Evolutionary conservation across 1,140 invertebrate species (phyloP), one percentile per base, ranked within the genome.

Genomic region (Mya arenaria): DNA sequence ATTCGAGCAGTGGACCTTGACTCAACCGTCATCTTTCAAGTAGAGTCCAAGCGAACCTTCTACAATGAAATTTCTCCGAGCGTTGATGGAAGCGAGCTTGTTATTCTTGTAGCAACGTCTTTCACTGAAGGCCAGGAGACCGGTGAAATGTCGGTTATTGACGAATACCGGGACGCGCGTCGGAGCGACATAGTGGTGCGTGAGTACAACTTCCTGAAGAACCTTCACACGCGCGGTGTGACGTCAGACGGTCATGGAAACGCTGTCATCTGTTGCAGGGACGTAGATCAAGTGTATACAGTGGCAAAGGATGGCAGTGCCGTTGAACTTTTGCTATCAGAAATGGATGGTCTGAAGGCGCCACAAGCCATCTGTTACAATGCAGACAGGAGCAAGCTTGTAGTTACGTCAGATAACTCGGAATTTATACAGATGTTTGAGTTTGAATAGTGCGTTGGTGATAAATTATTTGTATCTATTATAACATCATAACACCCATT

Each of bases 371-470:
- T 80, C 13, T 80, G 77, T 62, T 80, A 71, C 39, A 80, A 60
- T 62, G 25, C 37, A 8, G 39, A 58, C 28, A 80, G 62, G 58
- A 68, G n/a, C 23, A 56, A 56, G 13, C 56, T 80, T n/a, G 28
- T 80, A 25, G 77, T 80, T 17, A 69, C 77, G 28, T 80, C 77
- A 32, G 77, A 80, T 32, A 71, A 58, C 34, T 69, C 77, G 5
- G 77, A 80, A 36, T 80, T 71, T 25, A 25, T 80, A 58, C 77
- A 80, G 62, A 71, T 80, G 44, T 80, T 80, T 58, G 63, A 80
- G 48, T 80, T 80, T 48, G 65, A 39, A 68, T 23, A 23, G 17
- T 52, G 48, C 19, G 2, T n/a, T 23, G 25, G 19, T 52, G 25
- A 2, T 17, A 52, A n/a, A 2, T 4, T 52, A 52, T 52, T 52